These are phyloP conservation scores for Aproaerema taeniolella DNA, from an alignment of 2,888 invertebrate genomes.

Conservation along the genomic window DNA sequence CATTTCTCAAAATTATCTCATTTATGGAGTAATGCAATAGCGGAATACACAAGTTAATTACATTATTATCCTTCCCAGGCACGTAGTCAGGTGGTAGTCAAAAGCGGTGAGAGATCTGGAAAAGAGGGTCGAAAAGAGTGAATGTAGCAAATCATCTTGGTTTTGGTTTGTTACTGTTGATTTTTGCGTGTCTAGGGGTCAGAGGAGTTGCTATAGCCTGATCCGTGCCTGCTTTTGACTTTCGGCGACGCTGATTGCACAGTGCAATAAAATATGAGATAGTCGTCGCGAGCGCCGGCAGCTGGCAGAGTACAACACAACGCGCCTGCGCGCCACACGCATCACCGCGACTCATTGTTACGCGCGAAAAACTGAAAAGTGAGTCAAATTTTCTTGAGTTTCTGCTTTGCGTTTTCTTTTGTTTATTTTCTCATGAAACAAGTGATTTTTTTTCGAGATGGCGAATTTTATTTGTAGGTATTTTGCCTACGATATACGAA, in stretches of 20 bases:
- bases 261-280: conserved; percentile 5
- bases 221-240: neutral
- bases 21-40: conserved; percentile 3
- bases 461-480: no score
- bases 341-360: neutral
- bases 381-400: neutral
- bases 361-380: neutral
- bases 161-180: no score
- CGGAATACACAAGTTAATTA: conserved; percentile 7
- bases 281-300: conserved; percentile 2
- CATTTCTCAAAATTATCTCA: conserved; percentile 14
- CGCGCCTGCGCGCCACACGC: conserved; percentile 5
- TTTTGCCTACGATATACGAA: no score
- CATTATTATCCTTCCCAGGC: conserved; percentile 6
- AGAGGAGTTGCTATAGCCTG: neutral
- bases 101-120: neutral
- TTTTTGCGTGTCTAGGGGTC: no score
- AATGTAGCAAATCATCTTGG: no score
- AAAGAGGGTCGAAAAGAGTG: neutral
- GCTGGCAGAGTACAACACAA: neutral
- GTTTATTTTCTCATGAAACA: neutral
- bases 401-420: conserved; percentile 2
- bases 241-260: neutral
- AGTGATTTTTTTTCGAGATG: no score
- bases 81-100: neutral